A percentile compares a stretch with the other conserved stretches of the same genome.
Evolutionary conservation across 1,140 invertebrate genomes (phyloP).

Genomic region (Panagrolaimus sp.): DNA sequence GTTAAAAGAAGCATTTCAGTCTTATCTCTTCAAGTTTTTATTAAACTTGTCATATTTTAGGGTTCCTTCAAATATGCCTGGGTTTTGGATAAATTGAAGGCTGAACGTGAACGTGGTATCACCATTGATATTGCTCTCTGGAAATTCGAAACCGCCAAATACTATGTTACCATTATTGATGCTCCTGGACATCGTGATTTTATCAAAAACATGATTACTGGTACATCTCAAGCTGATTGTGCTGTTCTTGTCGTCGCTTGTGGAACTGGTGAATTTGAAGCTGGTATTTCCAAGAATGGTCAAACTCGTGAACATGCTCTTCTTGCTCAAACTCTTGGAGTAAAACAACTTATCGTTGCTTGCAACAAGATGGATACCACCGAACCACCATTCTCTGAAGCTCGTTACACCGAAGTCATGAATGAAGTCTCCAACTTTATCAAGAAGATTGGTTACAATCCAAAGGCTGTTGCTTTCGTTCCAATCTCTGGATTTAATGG

Average conservation of each 20-base stretch:
- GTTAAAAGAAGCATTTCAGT: no score
- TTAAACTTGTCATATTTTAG: no score
- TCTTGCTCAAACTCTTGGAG: slow-evolving; percentile 91
- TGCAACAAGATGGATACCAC: slow-evolving; percentile 99
- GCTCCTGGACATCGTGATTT: slow-evolving; percentile 98
- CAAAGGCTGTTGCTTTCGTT: slow-evolving; percentile 87
- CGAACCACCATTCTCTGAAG: slow-evolving; percentile 85
- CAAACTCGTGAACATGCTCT: slow-evolving; percentile 98
- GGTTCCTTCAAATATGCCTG: slow-evolving; percentile 93
- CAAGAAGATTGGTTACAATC: slow-evolving; percentile 96
- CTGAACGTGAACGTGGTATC: slow-evolving; percentile 97
- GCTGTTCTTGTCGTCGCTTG: slow-evolving; percentile 94
- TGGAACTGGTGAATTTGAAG: slow-evolving; percentile 94
- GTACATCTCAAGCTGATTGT: slow-evolving; percentile 76
- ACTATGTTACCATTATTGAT: slow-evolving; percentile 97
- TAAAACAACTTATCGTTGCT: slow-evolving; percentile 94
- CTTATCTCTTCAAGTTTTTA: no score
- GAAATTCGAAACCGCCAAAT: slow-evolving; percentile 96
- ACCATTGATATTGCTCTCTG: slow-evolving; percentile 98
- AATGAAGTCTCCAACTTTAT: slow-evolving; percentile 75
- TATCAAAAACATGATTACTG: slow-evolving; percentile 99
- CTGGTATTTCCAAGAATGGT: slow-evolving; percentile 96
- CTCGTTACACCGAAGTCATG: slow-evolving; percentile 56
- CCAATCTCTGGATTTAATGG: slow-evolving; percentile 98
- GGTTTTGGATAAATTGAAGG: slow-evolving; percentile 97